Conservation (phyloP, 2,888 invertebrate species). For the Alcis repandata region DNA sequence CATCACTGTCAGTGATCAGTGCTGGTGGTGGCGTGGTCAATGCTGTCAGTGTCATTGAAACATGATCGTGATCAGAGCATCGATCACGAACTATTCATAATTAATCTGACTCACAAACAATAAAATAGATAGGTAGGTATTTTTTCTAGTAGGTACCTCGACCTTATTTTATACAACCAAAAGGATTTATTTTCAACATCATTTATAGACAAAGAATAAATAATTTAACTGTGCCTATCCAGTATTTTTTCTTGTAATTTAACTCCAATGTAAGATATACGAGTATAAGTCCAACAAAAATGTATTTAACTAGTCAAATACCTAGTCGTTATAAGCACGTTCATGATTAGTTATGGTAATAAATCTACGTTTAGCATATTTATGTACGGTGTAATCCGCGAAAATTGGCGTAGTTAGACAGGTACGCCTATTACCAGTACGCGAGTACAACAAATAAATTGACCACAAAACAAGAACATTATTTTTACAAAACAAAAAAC, state of each 20-base stretch:
- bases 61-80: too few species aligned
- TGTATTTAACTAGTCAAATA: not conserved
- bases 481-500: too few species aligned
- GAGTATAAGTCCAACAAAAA: conserved; percentile 3
- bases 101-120: too few species aligned
- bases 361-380: conserved; percentile 2
- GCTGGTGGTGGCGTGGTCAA: too few species aligned
- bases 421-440: not conserved
- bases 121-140: too few species aligned
- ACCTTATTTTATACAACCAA: not conserved
- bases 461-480: too few species aligned
- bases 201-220: not conserved
- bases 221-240: not conserved
- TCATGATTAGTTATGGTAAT: conserved; percentile 6
- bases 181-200: not conserved
- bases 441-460: not conserved
- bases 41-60: too few species aligned
- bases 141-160: not conserved
- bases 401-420: not conserved
- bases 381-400: not conserved
- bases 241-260: not conserved
- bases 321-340: not conserved
- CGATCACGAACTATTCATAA: too few species aligned
- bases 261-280: not conserved
- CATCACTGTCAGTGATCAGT: too few species aligned